Evolutionary conservation across 2,888 invertebrate genomes (phyloP).

Genomic region (Orthosia gothica): DNA sequence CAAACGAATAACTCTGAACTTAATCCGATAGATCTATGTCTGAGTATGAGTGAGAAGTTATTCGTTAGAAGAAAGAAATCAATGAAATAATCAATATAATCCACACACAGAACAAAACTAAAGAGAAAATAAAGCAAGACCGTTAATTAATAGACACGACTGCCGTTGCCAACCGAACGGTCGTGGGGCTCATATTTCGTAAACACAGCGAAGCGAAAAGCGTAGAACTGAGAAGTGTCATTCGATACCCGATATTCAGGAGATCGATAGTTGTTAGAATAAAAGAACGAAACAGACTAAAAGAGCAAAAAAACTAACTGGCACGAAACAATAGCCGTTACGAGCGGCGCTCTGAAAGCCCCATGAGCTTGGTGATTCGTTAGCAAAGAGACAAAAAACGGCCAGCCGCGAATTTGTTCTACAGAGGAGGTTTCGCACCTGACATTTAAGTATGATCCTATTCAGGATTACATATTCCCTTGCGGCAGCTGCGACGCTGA

Average conservation of each 20-base stretch:
- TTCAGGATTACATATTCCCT: slow-evolving; percentile 62
- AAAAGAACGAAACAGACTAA: slow-evolving; percentile 73
- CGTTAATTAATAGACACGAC: slow-evolving; percentile 27
- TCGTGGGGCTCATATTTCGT: slow-evolving; percentile 40
- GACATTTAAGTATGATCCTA: slow-evolving; percentile 63
- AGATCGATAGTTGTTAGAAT: slow-evolving; percentile 76
- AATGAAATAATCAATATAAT: not conserved
- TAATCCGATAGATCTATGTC: not conserved
- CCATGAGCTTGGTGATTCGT: slow-evolving; percentile 82
- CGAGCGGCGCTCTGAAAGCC: slow-evolving; percentile 79
- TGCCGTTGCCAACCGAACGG: slow-evolving; percentile 2
- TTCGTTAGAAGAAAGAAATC: not conserved
- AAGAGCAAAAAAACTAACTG: slow-evolving; percentile 73
- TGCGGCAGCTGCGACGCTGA: slow-evolving; percentile 52
- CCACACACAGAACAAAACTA: not conserved
- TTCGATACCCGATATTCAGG: slow-evolving; percentile 64
- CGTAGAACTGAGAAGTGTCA: slow-evolving; percentile 59
- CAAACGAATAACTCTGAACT: not conserved
- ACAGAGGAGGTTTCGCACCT: slow-evolving; percentile 54
- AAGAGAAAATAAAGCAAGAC: not conserved
- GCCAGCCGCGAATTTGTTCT: slow-evolving; percentile 58
- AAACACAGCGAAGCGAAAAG: slow-evolving; percentile 37
- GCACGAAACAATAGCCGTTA: slow-evolving; percentile 80
- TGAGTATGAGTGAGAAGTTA: too few relatives aligned
- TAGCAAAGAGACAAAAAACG: slow-evolving; percentile 77